These are phyloP conservation scores for Hirtodrosophila trivittata DNA, from an alignment of 2,888 invertebrate species.

Conservation along the genomic window DNA sequence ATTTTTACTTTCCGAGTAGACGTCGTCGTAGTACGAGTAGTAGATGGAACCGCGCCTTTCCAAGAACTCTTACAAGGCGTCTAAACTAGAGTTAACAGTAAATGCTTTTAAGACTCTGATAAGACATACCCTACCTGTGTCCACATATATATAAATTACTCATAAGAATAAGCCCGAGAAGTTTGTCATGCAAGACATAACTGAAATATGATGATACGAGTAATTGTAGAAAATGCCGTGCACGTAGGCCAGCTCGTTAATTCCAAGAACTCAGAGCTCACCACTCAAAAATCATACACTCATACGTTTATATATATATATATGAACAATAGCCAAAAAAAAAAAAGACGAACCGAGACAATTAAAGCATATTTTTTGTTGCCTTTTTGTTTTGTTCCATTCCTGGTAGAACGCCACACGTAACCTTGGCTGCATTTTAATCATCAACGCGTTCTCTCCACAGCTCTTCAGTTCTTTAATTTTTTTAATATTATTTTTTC, in stretches of 20 bases:
- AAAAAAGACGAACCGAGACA: slow-evolving; percentile 54
- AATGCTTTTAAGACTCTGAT: not conserved
- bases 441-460: slow-evolving; percentile 42
- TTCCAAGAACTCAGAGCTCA: slow-evolving; percentile 46
- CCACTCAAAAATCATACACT: slow-evolving; percentile 68
- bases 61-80: not conserved
- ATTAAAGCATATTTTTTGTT: slow-evolving; percentile 63
- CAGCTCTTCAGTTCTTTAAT: not conserved
- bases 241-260: slow-evolving; percentile 71
- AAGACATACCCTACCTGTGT: too few species aligned
- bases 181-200: slow-evolving; percentile 55
- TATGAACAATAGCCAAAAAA: slow-evolving; percentile 45
- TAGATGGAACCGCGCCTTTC: not conserved
- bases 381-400: slow-evolving; percentile 15
- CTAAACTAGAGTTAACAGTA: not conserved
- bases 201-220: slow-evolving; percentile 20
- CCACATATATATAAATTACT: too few species aligned
- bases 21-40: slow-evolving; percentile 3
- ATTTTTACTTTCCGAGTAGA: slow-evolving; percentile 53
- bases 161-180: slow-evolving; percentile 11
- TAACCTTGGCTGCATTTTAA: slow-evolving; percentile 78
- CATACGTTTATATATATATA: slow-evolving; percentile 9
- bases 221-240: slow-evolving; percentile 59
- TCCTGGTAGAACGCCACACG: slow-evolving; percentile 58
- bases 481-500: not conserved